These are phyloP conservation scores for Lepus americanus DNA, from an alignment of 2,113 vertebrate genomes.

Conservation along the genomic window DNA sequence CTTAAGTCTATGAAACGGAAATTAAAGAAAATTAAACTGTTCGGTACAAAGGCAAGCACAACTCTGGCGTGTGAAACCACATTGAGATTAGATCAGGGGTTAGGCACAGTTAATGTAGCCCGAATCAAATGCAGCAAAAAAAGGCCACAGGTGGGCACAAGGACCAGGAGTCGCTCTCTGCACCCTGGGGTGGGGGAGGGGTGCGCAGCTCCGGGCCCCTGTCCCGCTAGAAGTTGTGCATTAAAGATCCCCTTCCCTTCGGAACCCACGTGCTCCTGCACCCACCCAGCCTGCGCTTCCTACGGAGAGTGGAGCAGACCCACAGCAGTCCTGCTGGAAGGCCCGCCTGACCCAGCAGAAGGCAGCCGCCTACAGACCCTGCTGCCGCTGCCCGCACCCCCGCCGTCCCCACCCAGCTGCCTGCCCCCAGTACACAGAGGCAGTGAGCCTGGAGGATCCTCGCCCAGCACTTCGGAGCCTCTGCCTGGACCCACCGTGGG, in stretches of 20 bases:
- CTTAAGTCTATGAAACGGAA: slow-evolving; percentile 19
- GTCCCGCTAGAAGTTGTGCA: rapidly evolving
- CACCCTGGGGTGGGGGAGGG: too few species aligned
- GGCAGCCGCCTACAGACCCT: background rate
- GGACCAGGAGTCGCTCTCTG: rapidly evolving
- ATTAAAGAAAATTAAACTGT: slow-evolving; percentile 21
- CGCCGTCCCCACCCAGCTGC: rapidly evolving
- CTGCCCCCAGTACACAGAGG: rapidly evolving
- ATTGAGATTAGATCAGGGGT: background rate
- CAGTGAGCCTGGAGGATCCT: background rate
- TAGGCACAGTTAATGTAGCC: background rate
- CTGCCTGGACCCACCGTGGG: background rate
- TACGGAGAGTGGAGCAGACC: background rate
- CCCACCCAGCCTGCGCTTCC: slow-evolving; percentile 22
- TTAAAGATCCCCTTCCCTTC: background rate
- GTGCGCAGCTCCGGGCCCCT: background rate
- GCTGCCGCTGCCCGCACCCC: background rate
- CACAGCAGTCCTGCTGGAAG: rapidly evolving
- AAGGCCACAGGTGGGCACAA: background rate
- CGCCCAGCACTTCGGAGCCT: background rate
- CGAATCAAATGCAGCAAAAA: background rate
- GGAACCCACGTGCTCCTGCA: background rate
- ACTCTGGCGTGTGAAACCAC: background rate
- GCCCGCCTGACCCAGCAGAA: background rate
- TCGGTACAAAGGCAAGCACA: background rate